phyloP scores from a whole-genome alignment of 2,113 vertebrate genomes.

The Holacanthus passer region DNA sequence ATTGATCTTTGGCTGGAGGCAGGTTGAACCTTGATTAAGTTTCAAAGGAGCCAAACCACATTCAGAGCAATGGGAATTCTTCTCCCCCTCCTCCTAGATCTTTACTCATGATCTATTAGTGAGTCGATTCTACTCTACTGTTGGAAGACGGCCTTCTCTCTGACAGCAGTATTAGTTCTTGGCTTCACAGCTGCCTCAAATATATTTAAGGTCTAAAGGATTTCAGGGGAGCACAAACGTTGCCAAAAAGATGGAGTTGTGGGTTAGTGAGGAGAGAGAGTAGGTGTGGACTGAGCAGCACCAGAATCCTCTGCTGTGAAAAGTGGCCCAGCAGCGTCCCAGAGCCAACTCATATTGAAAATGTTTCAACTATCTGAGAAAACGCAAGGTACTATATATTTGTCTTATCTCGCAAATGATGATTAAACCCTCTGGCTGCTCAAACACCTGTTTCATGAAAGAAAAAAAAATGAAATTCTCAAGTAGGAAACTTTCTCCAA shows the following conservation, averaged over 20 bases:
- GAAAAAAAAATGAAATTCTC: not conserved
- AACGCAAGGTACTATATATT: not conserved
- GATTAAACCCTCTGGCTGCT: not conserved
- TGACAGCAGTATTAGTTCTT: conserved; percentile 67
- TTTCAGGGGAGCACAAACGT: conserved; percentile 39
- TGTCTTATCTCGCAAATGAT: conserved; percentile 9
- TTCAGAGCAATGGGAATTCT: conserved; percentile 19
- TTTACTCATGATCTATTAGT: conserved; percentile 56
- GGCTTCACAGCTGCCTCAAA: conserved; percentile 56
- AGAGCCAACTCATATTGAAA: conserved; percentile 39
- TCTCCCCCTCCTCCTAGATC: conserved; percentile 6
- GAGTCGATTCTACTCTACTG: conserved; percentile 50
- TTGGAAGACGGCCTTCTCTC: conserved; percentile 54
- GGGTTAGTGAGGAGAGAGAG: conserved; percentile 23
- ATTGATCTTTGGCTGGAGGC: conserved; percentile 62
- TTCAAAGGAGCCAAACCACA: conserved; percentile 55
- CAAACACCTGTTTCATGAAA: conserved; percentile 31
- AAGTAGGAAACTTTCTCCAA: not conserved
- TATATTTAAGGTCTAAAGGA: conserved; percentile 61
- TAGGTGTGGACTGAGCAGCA: conserved; percentile 56
- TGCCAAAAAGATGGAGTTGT: conserved; percentile 54
- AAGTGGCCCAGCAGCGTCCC: not conserved
- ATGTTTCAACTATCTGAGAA: conserved; percentile 23
- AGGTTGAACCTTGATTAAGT: conserved; percentile 54
- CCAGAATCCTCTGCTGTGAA: conserved; percentile 34